Percentiles rank a stretch among this genome's conserved stretches.
Evolutionary conservation across 2,888 invertebrate species (phyloP).

Genomic region (Capitulum mitella): DNA sequence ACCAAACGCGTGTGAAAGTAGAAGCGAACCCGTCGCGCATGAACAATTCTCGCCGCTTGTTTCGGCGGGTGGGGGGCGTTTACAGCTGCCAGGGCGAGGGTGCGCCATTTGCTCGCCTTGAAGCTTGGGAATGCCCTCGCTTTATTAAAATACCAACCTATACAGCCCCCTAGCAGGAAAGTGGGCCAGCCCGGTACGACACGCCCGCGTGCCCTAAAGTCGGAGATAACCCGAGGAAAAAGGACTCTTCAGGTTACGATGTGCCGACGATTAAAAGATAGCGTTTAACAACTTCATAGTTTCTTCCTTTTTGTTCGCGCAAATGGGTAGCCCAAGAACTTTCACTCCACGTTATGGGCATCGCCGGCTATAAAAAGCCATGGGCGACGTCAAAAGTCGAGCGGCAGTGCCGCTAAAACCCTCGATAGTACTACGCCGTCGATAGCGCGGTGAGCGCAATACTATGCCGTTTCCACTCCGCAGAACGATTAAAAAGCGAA

Average conservation of each 20-base stretch:
- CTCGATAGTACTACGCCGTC: no score
- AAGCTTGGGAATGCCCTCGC: neutral
- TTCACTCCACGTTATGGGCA: neutral
- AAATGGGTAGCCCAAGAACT: neutral
- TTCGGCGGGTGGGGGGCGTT: no score
- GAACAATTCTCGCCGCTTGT: no score
- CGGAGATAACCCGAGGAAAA: no score
- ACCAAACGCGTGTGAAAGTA: no score
- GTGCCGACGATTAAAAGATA: neutral
- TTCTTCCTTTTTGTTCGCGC: slow-evolving; percentile 2
- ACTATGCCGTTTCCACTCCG: no score
- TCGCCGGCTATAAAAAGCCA: neutral
- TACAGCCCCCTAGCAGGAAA: neutral
- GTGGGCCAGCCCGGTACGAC: neutral
- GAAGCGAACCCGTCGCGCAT: no score
- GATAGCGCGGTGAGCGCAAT: no score
- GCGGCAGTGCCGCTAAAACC: no score
- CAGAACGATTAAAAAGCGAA: no score
- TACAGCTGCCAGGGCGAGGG: no score
- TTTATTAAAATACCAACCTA: neutral
- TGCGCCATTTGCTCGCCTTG: neutral
- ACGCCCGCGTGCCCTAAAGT: neutral
- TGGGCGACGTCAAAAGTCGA: neutral
- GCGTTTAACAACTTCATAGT: neutral
- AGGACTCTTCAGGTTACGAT: no score